Evolutionary conservation across 2,797 vertebrate species (phyloP).

Genomic region (Myotis myotis): DNA sequence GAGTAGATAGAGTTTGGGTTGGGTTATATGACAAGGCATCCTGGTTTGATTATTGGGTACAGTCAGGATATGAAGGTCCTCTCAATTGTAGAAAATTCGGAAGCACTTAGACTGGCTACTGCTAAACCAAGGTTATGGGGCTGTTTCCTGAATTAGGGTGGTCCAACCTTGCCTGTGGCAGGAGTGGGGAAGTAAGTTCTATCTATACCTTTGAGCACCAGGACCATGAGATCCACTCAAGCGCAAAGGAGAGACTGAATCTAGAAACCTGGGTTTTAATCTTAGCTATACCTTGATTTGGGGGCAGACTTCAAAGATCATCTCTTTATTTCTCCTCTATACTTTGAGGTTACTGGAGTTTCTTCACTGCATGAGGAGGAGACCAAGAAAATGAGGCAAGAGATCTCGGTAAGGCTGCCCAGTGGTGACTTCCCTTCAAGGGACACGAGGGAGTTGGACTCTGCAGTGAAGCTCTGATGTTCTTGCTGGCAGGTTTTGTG

Average conservation of each 20-base stretch:
- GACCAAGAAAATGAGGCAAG: background rate
- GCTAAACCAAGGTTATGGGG: background rate
- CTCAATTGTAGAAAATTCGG: background rate
- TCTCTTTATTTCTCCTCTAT: background rate
- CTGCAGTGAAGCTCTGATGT: background rate
- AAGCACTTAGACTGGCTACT: background rate
- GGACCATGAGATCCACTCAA: background rate
- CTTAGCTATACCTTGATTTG: background rate
- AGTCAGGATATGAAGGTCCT: background rate
- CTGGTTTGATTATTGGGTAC: background rate
- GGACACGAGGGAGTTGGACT: background rate
- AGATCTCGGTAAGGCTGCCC: background rate
- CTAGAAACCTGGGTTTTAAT: background rate
- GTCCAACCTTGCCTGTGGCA: background rate
- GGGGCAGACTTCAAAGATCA: background rate
- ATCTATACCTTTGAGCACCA: background rate
- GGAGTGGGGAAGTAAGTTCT: background rate
- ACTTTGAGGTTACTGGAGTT: background rate
- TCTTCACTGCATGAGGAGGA: background rate
- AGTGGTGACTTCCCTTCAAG: background rate
- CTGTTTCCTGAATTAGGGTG: background rate
- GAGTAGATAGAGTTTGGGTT: background rate
- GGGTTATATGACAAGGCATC: background rate
- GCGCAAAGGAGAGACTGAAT: background rate
- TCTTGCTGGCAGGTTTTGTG: background rate